Conservation (phyloP, 1,140 invertebrate genomes). For the Meloidogyne hapla region DNA sequence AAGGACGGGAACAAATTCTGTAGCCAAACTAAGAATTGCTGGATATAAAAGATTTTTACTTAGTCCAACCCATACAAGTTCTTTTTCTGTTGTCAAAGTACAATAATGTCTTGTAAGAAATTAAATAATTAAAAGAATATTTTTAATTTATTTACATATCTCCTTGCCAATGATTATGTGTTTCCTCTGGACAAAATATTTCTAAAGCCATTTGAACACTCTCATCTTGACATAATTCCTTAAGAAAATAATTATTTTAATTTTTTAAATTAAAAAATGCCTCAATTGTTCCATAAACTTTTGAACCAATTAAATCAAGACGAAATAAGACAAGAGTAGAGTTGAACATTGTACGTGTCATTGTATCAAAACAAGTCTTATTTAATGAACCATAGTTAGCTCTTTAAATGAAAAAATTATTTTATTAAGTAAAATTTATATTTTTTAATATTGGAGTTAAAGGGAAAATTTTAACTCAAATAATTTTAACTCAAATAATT, state of each 20-base stretch:
- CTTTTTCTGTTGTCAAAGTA: background rate
- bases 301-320: background rate
- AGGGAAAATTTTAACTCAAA: too few relatives aligned
- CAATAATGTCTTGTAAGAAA: background rate
- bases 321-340: background rate
- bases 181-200: conserved; percentile 1
- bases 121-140: too few relatives aligned
- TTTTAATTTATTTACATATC: background rate
- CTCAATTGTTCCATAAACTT: conserved; percentile 3
- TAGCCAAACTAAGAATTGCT: background rate
- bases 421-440: too few relatives aligned
- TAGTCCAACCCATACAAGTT: conserved; percentile 5
- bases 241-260: background rate
- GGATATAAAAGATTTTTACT: conserved; percentile 3
- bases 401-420: background rate
- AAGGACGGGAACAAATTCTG: background rate
- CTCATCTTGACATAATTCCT: conserved; percentile 3
- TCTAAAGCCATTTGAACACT: background rate
- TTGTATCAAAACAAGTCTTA: background rate
- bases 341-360: conserved; percentile 1
- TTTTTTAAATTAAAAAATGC: background rate
- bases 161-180: background rate
- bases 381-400: background rate
- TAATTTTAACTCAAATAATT: too few relatives aligned
- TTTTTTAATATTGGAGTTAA: too few relatives aligned